These are phyloP conservation scores for Lamellibrachia columna DNA, from an alignment of 2,888 invertebrate species.

Conservation along the genomic window DNA sequence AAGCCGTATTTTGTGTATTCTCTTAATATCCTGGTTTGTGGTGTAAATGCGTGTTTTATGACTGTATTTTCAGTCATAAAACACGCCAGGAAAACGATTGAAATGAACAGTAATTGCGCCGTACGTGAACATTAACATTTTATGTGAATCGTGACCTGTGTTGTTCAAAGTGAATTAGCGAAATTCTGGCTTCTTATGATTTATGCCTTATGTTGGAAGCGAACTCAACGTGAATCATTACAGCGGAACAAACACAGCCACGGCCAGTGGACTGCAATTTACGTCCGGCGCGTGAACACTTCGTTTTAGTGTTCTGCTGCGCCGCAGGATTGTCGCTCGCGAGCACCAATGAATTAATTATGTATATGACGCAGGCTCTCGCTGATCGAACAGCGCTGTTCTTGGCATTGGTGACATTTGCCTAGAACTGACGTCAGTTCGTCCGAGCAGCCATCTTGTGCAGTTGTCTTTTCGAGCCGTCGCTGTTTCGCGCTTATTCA, in stretches of 20 bases:
- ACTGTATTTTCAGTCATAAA: neutral
- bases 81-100: neutral
- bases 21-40: too few relatives aligned
- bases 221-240: neutral
- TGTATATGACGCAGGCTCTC: neutral
- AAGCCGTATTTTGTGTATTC: too few relatives aligned
- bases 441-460: neutral
- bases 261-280: neutral
- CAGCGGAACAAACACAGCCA: neutral
- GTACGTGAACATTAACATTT: neutral
- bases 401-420: neutral
- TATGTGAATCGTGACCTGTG: neutral
- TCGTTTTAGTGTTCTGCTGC: neutral
- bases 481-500: neutral
- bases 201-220: neutral
- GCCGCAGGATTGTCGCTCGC: neutral
- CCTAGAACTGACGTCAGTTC: slow-evolving; percentile 11
- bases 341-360: neutral
- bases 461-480: neutral
- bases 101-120: neutral
- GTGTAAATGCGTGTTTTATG: too few relatives aligned
- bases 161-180: neutral
- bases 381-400: neutral
- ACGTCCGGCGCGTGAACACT: neutral
- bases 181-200: too few relatives aligned